Conservation (phyloP, 2,888 invertebrate species). For the Herminia tarsipennalis region DNA sequence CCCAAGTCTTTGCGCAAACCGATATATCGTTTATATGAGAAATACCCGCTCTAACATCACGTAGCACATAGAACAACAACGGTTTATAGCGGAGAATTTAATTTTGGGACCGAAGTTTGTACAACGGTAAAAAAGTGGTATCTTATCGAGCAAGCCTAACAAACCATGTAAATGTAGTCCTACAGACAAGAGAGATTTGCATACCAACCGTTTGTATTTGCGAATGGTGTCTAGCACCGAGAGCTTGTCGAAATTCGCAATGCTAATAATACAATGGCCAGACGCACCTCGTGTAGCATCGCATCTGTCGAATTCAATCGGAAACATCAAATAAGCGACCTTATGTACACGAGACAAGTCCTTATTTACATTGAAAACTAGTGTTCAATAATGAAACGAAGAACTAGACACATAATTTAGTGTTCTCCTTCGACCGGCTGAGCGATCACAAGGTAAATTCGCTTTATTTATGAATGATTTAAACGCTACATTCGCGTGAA, state of each 20-base stretch:
- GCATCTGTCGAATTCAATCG: conserved; percentile 60
- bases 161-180: conserved; percentile 60
- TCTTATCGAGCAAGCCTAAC: conserved; percentile 50
- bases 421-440: conserved; percentile 56
- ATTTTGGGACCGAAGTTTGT: conserved; percentile 14
- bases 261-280: conserved; percentile 80
- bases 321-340: conserved; percentile 52
- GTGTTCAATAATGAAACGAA: conserved; percentile 52
- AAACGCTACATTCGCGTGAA: conserved; percentile 64
- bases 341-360: conserved; percentile 52
- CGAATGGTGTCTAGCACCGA: conserved; percentile 69
- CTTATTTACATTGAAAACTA: conserved; percentile 47
- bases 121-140: conserved; percentile 12
- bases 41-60: conserved; percentile 25
- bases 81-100: conserved; percentile 5
- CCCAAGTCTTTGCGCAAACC: conserved; percentile 32
- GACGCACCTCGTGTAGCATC: conserved; percentile 69
- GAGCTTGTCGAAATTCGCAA: conserved; percentile 78
- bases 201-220: conserved; percentile 74
- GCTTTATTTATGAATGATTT: conserved; percentile 62
- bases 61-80: conserved; percentile 6
- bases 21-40: conserved; percentile 27
- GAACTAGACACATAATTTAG: conserved; percentile 66
- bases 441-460: conserved; percentile 57
- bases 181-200: conserved; percentile 68